Evolutionary conservation across 2,797 vertebrate species (phyloP).

Genomic region (Kryptolebias ocellatus): DNA sequence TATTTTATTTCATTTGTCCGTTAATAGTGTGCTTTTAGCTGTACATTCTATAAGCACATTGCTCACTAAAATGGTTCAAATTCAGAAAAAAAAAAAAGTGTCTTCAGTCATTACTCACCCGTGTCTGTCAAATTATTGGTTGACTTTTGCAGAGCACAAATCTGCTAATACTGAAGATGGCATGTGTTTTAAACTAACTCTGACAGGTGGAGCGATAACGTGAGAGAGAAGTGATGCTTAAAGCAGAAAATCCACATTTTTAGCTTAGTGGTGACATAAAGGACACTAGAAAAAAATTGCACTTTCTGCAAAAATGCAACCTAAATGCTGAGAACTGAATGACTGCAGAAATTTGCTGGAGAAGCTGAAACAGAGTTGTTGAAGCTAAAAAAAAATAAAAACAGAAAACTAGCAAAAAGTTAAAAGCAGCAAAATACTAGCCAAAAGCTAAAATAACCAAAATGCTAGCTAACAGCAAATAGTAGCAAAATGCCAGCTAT

Average conservation of each 20-base stretch:
- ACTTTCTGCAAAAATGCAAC: too few species aligned
- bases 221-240: conserved; percentile 27
- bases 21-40: background rate
- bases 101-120: conserved; percentile 18
- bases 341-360: too few species aligned
- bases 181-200: conserved; percentile 16
- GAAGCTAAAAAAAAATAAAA: too few species aligned
- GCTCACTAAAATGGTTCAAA: conserved; percentile 1
- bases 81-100: conserved; percentile 11
- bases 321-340: too few species aligned
- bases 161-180: conserved; percentile 36
- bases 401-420: too few species aligned
- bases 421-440: too few species aligned
- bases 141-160: conserved; percentile 35
- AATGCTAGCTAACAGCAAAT: too few species aligned
- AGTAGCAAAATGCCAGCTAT: too few species aligned
- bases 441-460: too few species aligned
- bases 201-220: conserved; percentile 21
- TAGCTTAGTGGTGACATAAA: conserved; percentile 8
- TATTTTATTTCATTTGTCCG: background rate
- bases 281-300: background rate
- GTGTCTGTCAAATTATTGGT: conserved; percentile 21
- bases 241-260: conserved; percentile 5
- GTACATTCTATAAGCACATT: background rate
- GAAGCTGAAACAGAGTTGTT: too few species aligned